Conservation (phyloP, 35 echinoderm and acorn worm genomes). For the Holothuria glaberrima region DNA sequence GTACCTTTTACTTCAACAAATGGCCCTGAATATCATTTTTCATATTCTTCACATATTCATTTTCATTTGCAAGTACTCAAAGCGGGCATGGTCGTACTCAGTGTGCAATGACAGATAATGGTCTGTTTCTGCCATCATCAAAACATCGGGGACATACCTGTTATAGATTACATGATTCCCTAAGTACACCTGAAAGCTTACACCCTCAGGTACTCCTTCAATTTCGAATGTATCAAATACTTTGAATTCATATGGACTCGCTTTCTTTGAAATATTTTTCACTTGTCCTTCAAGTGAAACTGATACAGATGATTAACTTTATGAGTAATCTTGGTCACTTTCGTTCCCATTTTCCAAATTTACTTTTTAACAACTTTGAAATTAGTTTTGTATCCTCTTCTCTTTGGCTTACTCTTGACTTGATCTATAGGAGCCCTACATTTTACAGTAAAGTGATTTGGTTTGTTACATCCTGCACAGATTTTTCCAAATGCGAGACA, state of each 20-base stretch:
- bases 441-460: slow-evolving; percentile 43
- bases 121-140: slow-evolving; percentile 50
- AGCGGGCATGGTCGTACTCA: slow-evolving; percentile 9
- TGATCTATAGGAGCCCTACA: background rate
- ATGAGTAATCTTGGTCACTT: slow-evolving; percentile 37
- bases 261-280: slow-evolving; percentile 8
- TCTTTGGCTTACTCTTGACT: background rate
- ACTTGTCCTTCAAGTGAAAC: slow-evolving; percentile 15
- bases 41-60: slow-evolving; percentile 41
- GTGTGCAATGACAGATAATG: slow-evolving; percentile 27
- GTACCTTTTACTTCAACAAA: slow-evolving; percentile 61
- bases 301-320: slow-evolving; percentile 18
- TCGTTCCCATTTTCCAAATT: slow-evolving; percentile 10
- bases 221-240: slow-evolving; percentile 13
- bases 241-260: slow-evolving; percentile 35
- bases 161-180: slow-evolving; percentile 51
- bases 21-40: slow-evolving; percentile 32
- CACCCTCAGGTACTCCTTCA: background rate
- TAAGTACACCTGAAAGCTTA: slow-evolving; percentile 15
- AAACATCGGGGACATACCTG: slow-evolving; percentile 57
- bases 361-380: slow-evolving; percentile 50
- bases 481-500: slow-evolving; percentile 61
- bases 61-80: background rate
- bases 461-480: slow-evolving; percentile 30
- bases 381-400: slow-evolving; percentile 12